Conservation (phyloP, 2,797 vertebrate genomes). For the Acrossocheilus wenchowensis region DNA sequence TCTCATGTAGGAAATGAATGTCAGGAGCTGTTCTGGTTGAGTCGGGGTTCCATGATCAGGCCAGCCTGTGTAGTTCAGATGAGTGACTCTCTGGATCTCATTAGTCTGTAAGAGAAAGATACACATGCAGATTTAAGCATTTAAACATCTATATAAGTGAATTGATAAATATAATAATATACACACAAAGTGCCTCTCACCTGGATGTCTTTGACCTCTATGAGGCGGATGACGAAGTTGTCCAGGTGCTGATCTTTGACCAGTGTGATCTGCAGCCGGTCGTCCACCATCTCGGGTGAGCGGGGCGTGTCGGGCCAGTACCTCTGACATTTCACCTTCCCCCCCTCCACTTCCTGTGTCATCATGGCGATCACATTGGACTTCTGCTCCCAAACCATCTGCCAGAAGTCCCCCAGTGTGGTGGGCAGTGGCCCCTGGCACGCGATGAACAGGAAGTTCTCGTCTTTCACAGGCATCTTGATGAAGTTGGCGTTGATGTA, state of each 20-base stretch:
- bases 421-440: constrained; percentile 96
- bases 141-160: not conserved
- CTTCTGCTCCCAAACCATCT: constrained; percentile 99
- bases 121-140: not conserved
- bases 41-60: constrained; percentile 96
- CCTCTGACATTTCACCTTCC: constrained; percentile 96
- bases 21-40: constrained; percentile 91
- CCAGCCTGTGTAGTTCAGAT: constrained; percentile 97
- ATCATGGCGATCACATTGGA: constrained; percentile 98
- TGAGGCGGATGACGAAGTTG: constrained; percentile 89
- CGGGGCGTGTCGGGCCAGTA: constrained; percentile 91
- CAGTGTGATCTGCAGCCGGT: constrained; percentile 86
- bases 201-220: constrained; percentile 90
- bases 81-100: constrained; percentile 85
- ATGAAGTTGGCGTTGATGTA: constrained; percentile 99
- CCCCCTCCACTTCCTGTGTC: constrained; percentile 97
- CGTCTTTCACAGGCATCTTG: constrained; percentile 88
- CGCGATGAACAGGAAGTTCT: constrained; percentile 90
- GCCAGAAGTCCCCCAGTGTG: constrained; percentile 96
- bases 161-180: too few species aligned
- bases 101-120: constrained; percentile 78
- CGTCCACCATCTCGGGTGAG: constrained; percentile 86
- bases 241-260: constrained; percentile 87
- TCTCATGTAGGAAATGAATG: constrained; percentile 96
- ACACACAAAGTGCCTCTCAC: constrained; percentile 9